Percentiles rank a stretch among this genome's conserved stretches.
Conservation (phyloP, 2,113 vertebrate genomes). For the Colinus virginianus region DNA sequence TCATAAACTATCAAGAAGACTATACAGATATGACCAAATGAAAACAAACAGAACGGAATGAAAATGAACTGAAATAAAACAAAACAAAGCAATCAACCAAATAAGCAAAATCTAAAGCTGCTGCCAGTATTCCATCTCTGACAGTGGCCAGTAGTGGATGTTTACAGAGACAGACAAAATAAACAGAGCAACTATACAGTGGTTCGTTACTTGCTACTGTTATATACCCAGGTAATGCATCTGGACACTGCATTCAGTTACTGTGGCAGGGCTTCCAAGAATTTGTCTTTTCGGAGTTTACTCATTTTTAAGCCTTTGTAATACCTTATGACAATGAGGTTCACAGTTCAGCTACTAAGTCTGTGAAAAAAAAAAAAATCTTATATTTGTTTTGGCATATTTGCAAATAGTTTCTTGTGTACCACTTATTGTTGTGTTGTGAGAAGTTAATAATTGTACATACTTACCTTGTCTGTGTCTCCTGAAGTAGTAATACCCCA, state of each 20-base stretch:
- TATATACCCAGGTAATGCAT: background rate
- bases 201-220: background rate
- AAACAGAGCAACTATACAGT: background rate
- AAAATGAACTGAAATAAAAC: background rate
- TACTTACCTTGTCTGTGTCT: background rate
- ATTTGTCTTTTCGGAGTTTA: background rate
- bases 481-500: background rate
- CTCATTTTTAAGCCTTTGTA: background rate
- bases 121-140: background rate
- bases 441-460: background rate
- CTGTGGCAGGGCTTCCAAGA: background rate
- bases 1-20: background rate
- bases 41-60: background rate
- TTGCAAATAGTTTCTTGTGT: accelerated
- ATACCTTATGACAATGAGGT: background rate
- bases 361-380: background rate
- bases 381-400: background rate
- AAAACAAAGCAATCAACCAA: background rate
- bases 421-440: background rate
- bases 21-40: background rate
- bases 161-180: background rate
- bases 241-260: background rate
- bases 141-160: too few relatives aligned
- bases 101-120: background rate
- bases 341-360: background rate